Evolutionary conservation across 1,140 invertebrate species (phyloP).

Genomic region (Cotesia chilonis): DNA sequence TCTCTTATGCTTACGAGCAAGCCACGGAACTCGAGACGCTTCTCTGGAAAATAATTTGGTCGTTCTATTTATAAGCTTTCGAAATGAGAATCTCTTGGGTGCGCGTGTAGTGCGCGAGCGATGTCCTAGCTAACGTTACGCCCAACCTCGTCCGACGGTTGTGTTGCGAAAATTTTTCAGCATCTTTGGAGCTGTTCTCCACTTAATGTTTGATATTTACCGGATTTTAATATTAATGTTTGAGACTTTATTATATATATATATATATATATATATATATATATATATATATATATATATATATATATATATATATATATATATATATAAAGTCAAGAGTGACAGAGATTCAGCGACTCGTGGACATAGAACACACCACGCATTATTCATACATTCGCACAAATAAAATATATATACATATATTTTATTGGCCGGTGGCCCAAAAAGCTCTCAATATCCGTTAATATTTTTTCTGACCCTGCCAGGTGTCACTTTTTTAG

Average conservation of each 20-base stretch:
- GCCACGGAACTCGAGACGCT: slow-evolving; percentile 40
- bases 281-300: no score
- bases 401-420: neutral
- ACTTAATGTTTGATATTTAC: slow-evolving; percentile 28
- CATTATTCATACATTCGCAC: neutral
- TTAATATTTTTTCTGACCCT: slow-evolving; percentile 6
- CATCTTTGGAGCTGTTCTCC: slow-evolving; percentile 20
- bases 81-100: slow-evolving; percentile 39
- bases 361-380: no score
- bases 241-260: neutral
- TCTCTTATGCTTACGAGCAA: slow-evolving; percentile 24
- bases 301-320: no score
- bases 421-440: slow-evolving; percentile 5
- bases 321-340: neutral
- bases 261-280: no score
- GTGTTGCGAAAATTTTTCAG: slow-evolving; percentile 38
- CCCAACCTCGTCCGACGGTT: slow-evolving; percentile 27
- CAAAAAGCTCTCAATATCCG: slow-evolving; percentile 2
- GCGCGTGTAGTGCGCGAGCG: slow-evolving; percentile 16
- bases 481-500: slow-evolving; percentile 8
- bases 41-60: slow-evolving; percentile 45
- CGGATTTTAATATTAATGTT: neutral
- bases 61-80: slow-evolving; percentile 43
- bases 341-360: no score
- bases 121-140: slow-evolving; percentile 22